Evolutionary conservation across 2,888 invertebrate species (phyloP), one percentile per base, ranked within the genome.

Genomic region (Sinotaia quadrata): DNA sequence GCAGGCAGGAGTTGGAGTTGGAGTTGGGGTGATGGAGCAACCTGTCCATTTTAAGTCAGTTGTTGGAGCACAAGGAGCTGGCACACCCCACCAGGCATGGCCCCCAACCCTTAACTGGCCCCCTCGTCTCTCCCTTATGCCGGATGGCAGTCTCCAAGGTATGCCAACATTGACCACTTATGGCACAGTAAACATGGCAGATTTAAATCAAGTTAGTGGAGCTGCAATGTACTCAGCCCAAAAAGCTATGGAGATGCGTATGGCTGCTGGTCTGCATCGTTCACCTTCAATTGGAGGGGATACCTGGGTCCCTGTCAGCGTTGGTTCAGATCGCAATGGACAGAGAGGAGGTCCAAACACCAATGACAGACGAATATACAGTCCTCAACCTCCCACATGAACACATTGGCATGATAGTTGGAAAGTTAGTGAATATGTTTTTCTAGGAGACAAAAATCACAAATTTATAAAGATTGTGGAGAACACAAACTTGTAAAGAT

Each of bases 231-330:
- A 73, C 66, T 70, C 47, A n/a, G 73, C 73, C 31, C 71, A 71
- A 15, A 73, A 73, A 54, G 73, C 67, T n/a, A 73, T 73, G 73
- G 73, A 73, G 56, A 73, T 73, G 73, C 60, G 73, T 4, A 73
- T 73, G 73, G 67, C 70, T 2, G 73, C 63, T 7, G 65, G 65
- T 7, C 56, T 65, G 12, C 65, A 65, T 56, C 65, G 56, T 18
- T 36, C 65, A 4, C 33, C 65, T 31, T 63, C 41, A 31, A 31
- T 65, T 15, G 65, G 65, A 15, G 56, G 56, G 18, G 65, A 65
- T 4, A 33, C 65, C n/a, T 65, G 65, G 65, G 65, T 65, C 3
- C 65, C 65, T 5, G 65, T 65, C 41, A 65, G 56, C 18, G 65
- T 52, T 29, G 27, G 27, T 5, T 33, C 65, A 0, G 65, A 65